These are phyloP conservation scores for Peromyscus nudipes DNA, from an alignment of 2,797 vertebrate species.

Conservation along the genomic window DNA sequence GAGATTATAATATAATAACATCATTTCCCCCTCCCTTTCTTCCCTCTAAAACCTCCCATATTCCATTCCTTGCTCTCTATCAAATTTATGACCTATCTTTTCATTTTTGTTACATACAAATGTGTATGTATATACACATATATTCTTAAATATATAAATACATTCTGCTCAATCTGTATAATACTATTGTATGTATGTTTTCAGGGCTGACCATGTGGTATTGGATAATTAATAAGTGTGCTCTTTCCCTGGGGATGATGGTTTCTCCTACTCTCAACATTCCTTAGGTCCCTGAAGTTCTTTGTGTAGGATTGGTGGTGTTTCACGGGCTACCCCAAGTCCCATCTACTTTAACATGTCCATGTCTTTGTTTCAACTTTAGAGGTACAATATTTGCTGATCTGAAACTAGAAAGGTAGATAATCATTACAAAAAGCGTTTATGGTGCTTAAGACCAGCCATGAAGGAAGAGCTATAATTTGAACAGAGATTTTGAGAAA, in stretches of 20 bases:
- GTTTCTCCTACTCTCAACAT: not conserved
- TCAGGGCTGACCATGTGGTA: not conserved
- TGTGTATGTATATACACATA: not conserved
- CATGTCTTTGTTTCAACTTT: not conserved
- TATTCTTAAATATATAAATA: no score
- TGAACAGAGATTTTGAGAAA: not conserved
- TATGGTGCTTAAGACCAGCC: not conserved
- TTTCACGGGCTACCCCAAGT: not conserved
- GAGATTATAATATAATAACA: no score
- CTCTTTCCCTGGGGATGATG: not conserved
- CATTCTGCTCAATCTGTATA: not conserved
- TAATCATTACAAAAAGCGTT: not conserved
- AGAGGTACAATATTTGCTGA: not conserved
- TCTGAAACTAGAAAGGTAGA: not conserved
- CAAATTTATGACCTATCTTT: not conserved
- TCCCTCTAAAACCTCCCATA: not conserved
- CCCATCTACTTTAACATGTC: no score
- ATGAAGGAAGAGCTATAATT: not conserved
- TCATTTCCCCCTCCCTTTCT: not conserved
- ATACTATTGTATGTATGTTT: not conserved
- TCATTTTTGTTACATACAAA: not conserved
- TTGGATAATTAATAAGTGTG: not conserved
- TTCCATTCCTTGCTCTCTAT: not conserved
- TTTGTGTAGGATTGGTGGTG: no score
- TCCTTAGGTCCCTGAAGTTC: not conserved